phyloP scores from a whole-genome alignment of 1,140 invertebrate species.

The Drosophila insularis region DNA sequence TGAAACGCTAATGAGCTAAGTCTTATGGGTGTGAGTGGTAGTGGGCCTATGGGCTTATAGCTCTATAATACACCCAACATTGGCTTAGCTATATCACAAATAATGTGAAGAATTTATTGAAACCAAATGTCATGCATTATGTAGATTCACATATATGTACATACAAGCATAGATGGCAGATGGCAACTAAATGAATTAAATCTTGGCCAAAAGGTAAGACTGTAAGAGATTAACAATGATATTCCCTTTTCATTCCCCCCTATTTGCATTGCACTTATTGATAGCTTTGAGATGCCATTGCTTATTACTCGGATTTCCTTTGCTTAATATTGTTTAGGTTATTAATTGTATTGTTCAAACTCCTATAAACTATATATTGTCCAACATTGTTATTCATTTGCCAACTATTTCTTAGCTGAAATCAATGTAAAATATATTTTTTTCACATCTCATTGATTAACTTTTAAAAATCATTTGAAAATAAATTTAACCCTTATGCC shows the following conservation, averaged over 20 bases:
- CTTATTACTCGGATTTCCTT: too few species aligned
- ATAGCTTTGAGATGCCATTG: too few species aligned
- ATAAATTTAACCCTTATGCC: too few species aligned
- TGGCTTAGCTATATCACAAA: constrained; percentile 45
- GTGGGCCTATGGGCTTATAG: constrained; percentile 56
- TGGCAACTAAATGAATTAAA: constrained; percentile 1
- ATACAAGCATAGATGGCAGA: background rate
- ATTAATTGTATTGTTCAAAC: too few species aligned
- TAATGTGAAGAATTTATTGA: constrained; percentile 7
- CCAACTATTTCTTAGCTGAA: too few species aligned
- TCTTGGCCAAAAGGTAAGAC: background rate
- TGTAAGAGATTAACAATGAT: background rate
- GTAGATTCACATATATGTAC: background rate
- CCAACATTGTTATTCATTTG: too few species aligned
- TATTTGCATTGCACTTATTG: background rate
- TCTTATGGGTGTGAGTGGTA: constrained; percentile 33
- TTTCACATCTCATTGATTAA: too few species aligned
- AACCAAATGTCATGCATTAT: constrained; percentile 6
- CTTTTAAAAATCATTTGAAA: too few species aligned
- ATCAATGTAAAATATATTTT: too few species aligned
- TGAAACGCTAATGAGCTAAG: constrained; percentile 75
- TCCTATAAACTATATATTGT: too few species aligned
- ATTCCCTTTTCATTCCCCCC: background rate
- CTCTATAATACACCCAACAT: constrained; percentile 72
- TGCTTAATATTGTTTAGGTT: too few species aligned